Conservation (phyloP, 2,113 vertebrate species). For the Nanorana parkeri region DNA sequence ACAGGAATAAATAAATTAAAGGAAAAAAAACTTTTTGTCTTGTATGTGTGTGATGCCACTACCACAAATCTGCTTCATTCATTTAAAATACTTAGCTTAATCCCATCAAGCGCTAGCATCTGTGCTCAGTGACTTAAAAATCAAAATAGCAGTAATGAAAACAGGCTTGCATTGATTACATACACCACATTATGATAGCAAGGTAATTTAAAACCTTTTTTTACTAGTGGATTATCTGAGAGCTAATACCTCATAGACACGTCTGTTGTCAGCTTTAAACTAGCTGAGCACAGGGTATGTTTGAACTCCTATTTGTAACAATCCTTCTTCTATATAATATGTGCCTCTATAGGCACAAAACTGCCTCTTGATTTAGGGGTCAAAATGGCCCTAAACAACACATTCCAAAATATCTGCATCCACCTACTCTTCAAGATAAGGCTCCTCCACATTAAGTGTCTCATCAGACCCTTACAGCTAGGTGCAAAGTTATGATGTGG, state of each 20-base stretch:
- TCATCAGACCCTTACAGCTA: no score
- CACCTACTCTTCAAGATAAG: no score
- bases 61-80: not conserved
- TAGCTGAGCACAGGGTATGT: no score
- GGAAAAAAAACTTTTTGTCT: not conserved
- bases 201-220: conserved; percentile 32
- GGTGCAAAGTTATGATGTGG: no score
- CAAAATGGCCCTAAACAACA: no score
- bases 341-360: no score
- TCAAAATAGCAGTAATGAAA: conserved; percentile 37
- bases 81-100: conserved; percentile 47
- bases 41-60: not conserved
- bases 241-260: not conserved
- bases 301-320: no score
- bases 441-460: no score
- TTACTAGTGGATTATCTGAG: conserved; percentile 11
- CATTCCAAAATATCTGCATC: no score
- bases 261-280: not conserved
- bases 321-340: no score
- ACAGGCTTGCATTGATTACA: conserved; percentile 43
- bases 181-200: conserved; percentile 31
- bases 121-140: conserved; percentile 39
- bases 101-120: conserved; percentile 30
- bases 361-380: no score
- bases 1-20: conserved; percentile 11